Conservation (phyloP, 1,140 invertebrate species). For the Plectus sambesii region DNA sequence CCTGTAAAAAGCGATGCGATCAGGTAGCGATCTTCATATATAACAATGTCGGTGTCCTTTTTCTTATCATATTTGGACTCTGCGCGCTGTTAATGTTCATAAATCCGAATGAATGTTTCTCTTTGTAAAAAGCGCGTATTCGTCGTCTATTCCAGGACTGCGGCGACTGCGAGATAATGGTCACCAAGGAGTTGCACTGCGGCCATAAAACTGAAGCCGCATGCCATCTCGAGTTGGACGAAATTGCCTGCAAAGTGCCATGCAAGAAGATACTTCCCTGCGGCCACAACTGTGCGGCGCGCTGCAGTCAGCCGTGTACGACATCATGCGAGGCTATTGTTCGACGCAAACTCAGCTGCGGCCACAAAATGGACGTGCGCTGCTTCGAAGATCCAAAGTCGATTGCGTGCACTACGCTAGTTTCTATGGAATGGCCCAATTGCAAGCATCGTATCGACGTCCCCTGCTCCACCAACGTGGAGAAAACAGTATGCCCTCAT, state of each 20-base stretch:
- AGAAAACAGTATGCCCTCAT: conserved; percentile 15
- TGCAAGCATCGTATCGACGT: conserved; percentile 13
- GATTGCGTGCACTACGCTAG: conserved; percentile 3
- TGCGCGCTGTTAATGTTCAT: too few species aligned
- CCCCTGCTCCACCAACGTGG: conserved; percentile 11
- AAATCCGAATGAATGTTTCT: conserved; percentile 2
- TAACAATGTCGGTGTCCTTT: neutral
- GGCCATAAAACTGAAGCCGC: conserved; percentile 4
- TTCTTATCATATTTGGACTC: neutral
- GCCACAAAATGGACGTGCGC: conserved; percentile 13
- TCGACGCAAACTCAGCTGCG: conserved; percentile 12
- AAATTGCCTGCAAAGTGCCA: neutral
- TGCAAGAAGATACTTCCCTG: conserved; percentile 12
- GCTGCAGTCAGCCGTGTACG: conserved; percentile 12
- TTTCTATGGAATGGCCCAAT: conserved; percentile 14
- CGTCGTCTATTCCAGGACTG: conserved; percentile 14
- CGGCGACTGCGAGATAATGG: conserved; percentile 12
- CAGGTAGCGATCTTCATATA: conserved; percentile 9
- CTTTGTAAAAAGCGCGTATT: neutral
- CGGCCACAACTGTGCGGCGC: conserved; percentile 15
- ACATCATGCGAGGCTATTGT: conserved; percentile 12
- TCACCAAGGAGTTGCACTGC: conserved; percentile 14
- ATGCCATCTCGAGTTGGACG: conserved; percentile 9
- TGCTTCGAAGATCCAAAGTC: conserved; percentile 7
- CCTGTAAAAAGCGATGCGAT: conserved; percentile 19